phyloP scores from a whole-genome alignment of 2,888 invertebrate genomes.

The Pseudococcus longispinus region DNA sequence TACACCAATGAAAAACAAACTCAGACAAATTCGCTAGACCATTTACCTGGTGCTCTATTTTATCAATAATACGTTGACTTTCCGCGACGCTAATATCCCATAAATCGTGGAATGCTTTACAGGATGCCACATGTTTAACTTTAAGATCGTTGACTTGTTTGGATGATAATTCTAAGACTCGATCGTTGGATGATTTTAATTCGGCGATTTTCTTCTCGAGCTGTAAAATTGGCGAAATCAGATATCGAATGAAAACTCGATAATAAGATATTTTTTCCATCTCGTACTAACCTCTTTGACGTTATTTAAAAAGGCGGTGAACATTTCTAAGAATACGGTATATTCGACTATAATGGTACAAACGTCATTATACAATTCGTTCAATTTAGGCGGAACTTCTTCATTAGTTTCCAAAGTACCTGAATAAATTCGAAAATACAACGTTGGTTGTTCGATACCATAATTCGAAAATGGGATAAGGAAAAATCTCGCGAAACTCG shows the following conservation, averaged over 20 bases:
- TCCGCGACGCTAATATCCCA: conserved; percentile 67
- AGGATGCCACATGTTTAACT: conserved; percentile 46
- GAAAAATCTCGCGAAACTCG: neutral
- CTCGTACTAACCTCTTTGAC: conserved; percentile 66
- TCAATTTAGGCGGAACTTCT: conserved; percentile 71
- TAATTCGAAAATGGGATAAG: neutral
- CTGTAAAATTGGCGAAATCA: conserved; percentile 61
- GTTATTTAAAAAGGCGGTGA: conserved; percentile 75
- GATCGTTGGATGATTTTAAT: conserved; percentile 15
- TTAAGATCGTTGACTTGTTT: conserved; percentile 48
- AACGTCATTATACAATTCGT: conserved; percentile 72
- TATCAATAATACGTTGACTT: conserved; percentile 72
- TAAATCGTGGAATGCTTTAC: conserved; percentile 50
- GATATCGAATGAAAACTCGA: neutral
- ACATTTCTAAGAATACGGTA: conserved; percentile 73
- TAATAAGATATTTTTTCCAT: neutral
- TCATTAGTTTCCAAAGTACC: conserved; percentile 65
- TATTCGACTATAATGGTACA: conserved; percentile 75
- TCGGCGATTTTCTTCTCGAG: conserved; percentile 68
- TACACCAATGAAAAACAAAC: neutral
- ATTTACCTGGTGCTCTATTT: conserved; percentile 71
- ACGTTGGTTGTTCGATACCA: neutral
- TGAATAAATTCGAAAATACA: conserved; percentile 58
- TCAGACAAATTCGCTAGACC: neutral
- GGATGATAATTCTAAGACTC: conserved; percentile 4